Evolutionary conservation across 2,113 vertebrate species (phyloP), one percentile per base, ranked within the genome.

Genomic region (Cichladusa arquata): DNA sequence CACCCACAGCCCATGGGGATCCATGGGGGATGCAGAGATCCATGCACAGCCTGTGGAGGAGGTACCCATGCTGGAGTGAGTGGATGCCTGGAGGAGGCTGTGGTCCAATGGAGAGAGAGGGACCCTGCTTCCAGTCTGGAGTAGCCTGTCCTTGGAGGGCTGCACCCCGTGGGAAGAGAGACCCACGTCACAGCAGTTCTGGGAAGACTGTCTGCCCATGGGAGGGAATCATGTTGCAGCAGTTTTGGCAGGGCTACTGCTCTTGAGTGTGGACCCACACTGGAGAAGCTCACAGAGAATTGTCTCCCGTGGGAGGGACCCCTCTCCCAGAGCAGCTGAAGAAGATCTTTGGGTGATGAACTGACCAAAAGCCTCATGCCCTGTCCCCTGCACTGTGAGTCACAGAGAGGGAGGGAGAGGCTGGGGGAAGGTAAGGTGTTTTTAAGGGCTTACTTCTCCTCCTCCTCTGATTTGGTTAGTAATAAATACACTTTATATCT

Each of bases 31-130:
- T 29, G 66, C 66, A 26, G 33, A 45, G 42, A 47, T 58, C 5
- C 8, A 18, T n/a, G 6, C 16, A 4, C 19, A 60, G 42, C 26
- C 15, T 3, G 0, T 24, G 26, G 26, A 20, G 45, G 45, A 48
- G 6, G 45, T 31, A 8, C 14, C 12, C 44, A 11, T 3, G 4
- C 17, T 1, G 1, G 58, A 40, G 34, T 4, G 1, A 29, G 34
- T n/a, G 28, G 14, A 40, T 77, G 22, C 28, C 57, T 50, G 22
- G 22, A 50, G 57, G 17, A 40, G 14, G 18, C 29, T 42, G 36
- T 62, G 45, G 22, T n/a, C 8, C 23, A 2, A 3, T 24, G 23
- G 31, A 22, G 23, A 44, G 29, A 11, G 38, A 24, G 34, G 8
- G 12, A 5, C 31, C 23, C 7, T 26, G 51, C 70, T 57, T 13